phyloP scores from a whole-genome alignment of 2,113 vertebrate genomes.

The Abramis brama region DNA sequence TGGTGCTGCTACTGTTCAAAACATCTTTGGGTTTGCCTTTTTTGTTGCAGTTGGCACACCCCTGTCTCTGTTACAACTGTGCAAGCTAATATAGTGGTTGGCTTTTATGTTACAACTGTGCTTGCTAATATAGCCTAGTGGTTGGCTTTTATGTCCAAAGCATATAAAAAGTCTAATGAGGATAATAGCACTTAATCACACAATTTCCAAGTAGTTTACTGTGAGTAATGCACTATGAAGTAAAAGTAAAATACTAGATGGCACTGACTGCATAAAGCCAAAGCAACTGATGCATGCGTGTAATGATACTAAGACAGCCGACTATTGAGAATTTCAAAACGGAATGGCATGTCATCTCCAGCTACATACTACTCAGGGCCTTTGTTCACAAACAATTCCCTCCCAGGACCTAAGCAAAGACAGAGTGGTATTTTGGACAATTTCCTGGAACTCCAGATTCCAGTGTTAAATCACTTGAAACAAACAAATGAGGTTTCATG shows the following conservation, averaged over 20 bases:
- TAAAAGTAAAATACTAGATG: neutral
- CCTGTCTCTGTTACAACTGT: no score
- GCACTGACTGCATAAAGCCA: slow-evolving; percentile 3
- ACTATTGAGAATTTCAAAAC: slow-evolving; percentile 51
- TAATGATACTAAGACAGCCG: neutral
- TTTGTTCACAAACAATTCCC: slow-evolving; percentile 55
- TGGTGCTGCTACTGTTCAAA: no score
- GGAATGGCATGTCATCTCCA: slow-evolving; percentile 49
- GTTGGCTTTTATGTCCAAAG: slow-evolving; percentile 3
- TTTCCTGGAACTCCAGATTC: slow-evolving; percentile 48
- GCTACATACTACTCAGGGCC: slow-evolving; percentile 57
- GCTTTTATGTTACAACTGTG: neutral
- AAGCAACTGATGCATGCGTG: neutral
- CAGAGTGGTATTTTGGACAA: slow-evolving; percentile 14
- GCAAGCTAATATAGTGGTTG: no score
- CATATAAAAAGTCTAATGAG: neutral
- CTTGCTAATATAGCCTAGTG: neutral
- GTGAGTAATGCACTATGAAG: neutral
- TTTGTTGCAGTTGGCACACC: no score
- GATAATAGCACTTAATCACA: slow-evolving; percentile 19
- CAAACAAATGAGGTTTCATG: slow-evolving; percentile 17
- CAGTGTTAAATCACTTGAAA: slow-evolving; percentile 8
- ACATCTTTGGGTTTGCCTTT: no score
- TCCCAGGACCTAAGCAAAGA: slow-evolving; percentile 42
- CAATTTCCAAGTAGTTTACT: slow-evolving; percentile 14